Conservation (phyloP, 2,797 vertebrate genomes). For the Pipistrellus pygmaeus region DNA sequence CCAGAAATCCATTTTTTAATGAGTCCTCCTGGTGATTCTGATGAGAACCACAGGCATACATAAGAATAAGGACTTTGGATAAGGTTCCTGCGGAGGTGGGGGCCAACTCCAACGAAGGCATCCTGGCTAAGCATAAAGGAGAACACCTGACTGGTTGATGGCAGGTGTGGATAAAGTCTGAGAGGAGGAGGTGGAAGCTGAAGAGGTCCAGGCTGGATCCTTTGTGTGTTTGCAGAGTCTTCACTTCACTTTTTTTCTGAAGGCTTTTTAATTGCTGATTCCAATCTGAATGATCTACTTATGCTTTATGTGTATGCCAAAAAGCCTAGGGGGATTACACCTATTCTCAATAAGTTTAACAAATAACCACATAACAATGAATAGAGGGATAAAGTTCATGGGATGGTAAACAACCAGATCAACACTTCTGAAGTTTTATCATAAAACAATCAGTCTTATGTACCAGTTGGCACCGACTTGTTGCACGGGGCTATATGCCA, state of each 20-base stretch:
- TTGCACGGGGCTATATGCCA: background rate
- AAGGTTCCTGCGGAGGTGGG: background rate
- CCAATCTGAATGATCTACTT: slow-evolving; percentile 40
- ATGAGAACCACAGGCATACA: background rate
- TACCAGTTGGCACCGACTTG: background rate
- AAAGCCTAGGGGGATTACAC: slow-evolving; percentile 9
- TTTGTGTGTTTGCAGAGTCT: background rate
- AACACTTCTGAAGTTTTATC: slow-evolving; percentile 55
- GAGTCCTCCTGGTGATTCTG: background rate
- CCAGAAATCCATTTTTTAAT: background rate
- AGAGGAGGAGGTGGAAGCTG: background rate
- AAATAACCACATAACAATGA: slow-evolving; percentile 49
- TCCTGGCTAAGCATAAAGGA: background rate
- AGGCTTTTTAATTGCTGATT: slow-evolving; percentile 47
- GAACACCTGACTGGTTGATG: background rate
- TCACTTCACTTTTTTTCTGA: background rate
- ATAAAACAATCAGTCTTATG: background rate
- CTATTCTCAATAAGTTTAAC: slow-evolving; percentile 55
- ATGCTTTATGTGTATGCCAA: slow-evolving; percentile 39
- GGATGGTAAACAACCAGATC: slow-evolving; percentile 47
- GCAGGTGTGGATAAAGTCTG: background rate
- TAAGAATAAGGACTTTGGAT: background rate
- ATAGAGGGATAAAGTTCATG: slow-evolving; percentile 35
- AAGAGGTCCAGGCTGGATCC: background rate
- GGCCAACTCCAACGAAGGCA: background rate